These are phyloP conservation scores for Microcebus jonahi DNA, from an alignment of 2,113 vertebrate species.

Conservation along the genomic window DNA sequence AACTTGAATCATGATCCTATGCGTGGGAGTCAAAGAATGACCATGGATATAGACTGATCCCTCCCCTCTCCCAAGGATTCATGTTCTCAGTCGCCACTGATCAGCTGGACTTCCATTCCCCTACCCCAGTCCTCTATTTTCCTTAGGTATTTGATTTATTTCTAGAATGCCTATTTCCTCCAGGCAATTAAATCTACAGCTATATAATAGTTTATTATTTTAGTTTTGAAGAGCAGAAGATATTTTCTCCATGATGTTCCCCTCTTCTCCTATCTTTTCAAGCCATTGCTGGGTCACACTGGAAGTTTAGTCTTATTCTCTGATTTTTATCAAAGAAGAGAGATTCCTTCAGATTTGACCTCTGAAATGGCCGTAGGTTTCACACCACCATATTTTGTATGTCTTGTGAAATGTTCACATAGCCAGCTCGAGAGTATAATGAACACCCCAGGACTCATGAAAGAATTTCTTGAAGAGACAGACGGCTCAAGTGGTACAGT, in stretches of 20 bases:
- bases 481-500: background rate
- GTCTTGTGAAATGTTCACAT: background rate
- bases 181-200: background rate
- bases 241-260: background rate
- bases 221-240: background rate
- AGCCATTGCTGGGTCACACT: background rate
- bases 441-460: background rate
- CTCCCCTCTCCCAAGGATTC: background rate
- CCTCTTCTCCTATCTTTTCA: background rate
- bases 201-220: background rate
- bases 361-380: background rate
- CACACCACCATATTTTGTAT: background rate
- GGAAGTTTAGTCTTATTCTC: background rate
- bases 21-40: background rate
- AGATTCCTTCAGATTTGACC: background rate
- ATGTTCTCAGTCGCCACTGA: background rate
- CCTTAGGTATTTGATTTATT: background rate
- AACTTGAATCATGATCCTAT: background rate
- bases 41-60: background rate
- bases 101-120: background rate
- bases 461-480: slow-evolving; percentile 35
- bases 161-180: slow-evolving; percentile 25
- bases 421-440: background rate
- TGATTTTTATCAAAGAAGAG: background rate
- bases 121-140: background rate